phyloP scores from a whole-genome alignment of 2,888 invertebrate species.

The Cataglyphis altisquamis region DNA sequence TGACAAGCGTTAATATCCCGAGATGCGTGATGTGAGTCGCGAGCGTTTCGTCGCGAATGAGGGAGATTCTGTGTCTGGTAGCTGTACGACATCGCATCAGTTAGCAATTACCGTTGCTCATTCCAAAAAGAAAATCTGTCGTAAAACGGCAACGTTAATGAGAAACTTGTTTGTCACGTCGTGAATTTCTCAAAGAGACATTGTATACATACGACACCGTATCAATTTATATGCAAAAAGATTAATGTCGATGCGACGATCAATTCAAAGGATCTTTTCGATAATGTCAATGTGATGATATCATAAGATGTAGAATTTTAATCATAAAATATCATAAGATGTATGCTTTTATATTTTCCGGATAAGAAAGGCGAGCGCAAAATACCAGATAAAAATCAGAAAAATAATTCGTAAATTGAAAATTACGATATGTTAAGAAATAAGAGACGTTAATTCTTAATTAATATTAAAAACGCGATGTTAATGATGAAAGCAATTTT shows the following conservation, averaged over 20 bases:
- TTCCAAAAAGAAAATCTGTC: slow-evolving; percentile 56
- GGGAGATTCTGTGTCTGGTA: slow-evolving; percentile 57
- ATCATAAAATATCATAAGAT: not conserved
- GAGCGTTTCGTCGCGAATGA: slow-evolving; percentile 3
- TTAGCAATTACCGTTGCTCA: slow-evolving; percentile 68
- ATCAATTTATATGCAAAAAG: not conserved
- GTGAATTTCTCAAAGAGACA: slow-evolving; percentile 2
- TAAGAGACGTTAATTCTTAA: not conserved
- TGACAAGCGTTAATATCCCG: slow-evolving; percentile 13
- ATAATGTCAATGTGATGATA: not conserved
- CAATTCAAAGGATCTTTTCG: not conserved
- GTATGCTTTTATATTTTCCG: not conserved
- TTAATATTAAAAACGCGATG: not conserved
- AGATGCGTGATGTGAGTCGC: not conserved
- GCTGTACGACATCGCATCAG: slow-evolving; percentile 64
- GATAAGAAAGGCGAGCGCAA: not conserved
- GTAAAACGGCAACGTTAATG: slow-evolving; percentile 71
- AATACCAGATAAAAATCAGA: not conserved
- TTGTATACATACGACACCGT: not conserved
- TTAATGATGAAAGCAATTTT: slow-evolving; percentile 18
- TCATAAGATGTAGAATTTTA: not conserved
- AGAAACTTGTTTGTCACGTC: slow-evolving; percentile 73
- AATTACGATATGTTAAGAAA: not conserved
- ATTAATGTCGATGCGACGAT: not conserved
- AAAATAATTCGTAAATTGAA: not conserved